A percentile compares a stretch with the other conserved stretches of the same genome.
phyloP scores from a whole-genome alignment of 1,140 invertebrate species.

The Tachypleus tridentatus region DNA sequence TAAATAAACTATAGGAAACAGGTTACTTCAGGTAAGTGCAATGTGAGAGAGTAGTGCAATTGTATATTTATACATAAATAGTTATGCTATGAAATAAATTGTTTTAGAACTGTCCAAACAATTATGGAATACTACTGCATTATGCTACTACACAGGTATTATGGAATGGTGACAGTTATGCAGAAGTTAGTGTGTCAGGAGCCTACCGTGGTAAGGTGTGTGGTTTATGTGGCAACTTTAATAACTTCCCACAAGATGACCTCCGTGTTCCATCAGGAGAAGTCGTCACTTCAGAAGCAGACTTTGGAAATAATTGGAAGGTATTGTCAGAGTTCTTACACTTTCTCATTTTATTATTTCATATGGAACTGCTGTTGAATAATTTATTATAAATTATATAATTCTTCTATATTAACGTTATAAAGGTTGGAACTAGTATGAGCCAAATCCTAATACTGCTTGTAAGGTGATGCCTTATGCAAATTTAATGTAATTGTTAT shows the following conservation, averaged over 20 bases:
- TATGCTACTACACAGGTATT: constrained; percentile 50
- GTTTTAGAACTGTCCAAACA: not conserved
- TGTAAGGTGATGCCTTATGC: too few species aligned
- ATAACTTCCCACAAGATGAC: constrained; percentile 52
- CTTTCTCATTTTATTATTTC: constrained; percentile 24
- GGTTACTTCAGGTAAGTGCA: too few species aligned
- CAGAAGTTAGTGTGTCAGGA: constrained; percentile 74
- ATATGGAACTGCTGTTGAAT: constrained; percentile 39
- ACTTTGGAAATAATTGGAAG: constrained; percentile 25
- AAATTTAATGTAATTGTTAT: too few species aligned
- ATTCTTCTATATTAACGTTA: constrained; percentile 43
- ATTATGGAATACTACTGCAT: too few species aligned
- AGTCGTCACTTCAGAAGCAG: constrained; percentile 34
- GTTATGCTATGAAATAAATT: too few species aligned
- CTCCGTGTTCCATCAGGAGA: constrained; percentile 54
- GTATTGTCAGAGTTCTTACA: constrained; percentile 18
- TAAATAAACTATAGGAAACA: too few species aligned
- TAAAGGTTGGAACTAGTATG: too few species aligned
- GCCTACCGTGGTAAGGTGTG: constrained; percentile 63
- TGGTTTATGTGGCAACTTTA: constrained; percentile 88
- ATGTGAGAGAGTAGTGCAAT: too few species aligned
- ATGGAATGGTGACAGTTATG: constrained; percentile 84
- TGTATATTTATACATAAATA: too few species aligned
- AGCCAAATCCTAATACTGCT: too few species aligned
- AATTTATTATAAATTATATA: constrained; percentile 50